phyloP scores from a whole-genome alignment of 2,797 vertebrate genomes.

The Morelia viridis region DNA sequence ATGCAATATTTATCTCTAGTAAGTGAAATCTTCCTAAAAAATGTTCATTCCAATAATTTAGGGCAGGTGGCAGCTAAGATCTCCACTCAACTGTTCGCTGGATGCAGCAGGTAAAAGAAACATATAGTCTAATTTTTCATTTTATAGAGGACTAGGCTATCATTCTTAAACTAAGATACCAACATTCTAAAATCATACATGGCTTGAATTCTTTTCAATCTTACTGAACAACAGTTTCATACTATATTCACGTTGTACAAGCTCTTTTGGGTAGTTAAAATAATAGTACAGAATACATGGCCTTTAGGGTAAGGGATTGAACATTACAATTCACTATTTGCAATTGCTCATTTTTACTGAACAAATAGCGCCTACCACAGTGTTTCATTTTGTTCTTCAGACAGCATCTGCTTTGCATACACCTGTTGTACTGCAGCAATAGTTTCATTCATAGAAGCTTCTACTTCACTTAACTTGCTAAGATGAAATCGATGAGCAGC shows the following conservation, averaged over 20 bases:
- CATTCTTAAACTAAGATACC: no score
- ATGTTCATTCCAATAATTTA: not conserved
- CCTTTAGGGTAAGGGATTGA: not conserved
- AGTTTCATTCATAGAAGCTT: slow-evolving; percentile 49
- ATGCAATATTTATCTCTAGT: not conserved
- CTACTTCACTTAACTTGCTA: slow-evolving; percentile 69
- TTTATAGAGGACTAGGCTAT: no score
- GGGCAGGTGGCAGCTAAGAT: not conserved
- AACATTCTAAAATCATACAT: no score
- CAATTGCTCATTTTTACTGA: not conserved
- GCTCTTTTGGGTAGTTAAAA: not conserved
- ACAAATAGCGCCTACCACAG: slow-evolving; percentile 58
- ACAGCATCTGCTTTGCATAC: slow-evolving; percentile 46
- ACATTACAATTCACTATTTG: not conserved
- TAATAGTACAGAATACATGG: not conserved
- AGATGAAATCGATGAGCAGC: slow-evolving; percentile 70
- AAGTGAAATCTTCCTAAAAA: not conserved
- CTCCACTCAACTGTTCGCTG: not conserved
- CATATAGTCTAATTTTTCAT: not conserved
- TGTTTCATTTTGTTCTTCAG: slow-evolving; percentile 61
- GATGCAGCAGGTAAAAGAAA: not conserved
- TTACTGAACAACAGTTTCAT: not conserved
- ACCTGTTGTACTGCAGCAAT: slow-evolving; percentile 53
- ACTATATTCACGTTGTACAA: not conserved
- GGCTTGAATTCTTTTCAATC: no score